Evolutionary conservation across 2,888 invertebrate species (phyloP).

Genomic region (Spodoptera exigua): DNA sequence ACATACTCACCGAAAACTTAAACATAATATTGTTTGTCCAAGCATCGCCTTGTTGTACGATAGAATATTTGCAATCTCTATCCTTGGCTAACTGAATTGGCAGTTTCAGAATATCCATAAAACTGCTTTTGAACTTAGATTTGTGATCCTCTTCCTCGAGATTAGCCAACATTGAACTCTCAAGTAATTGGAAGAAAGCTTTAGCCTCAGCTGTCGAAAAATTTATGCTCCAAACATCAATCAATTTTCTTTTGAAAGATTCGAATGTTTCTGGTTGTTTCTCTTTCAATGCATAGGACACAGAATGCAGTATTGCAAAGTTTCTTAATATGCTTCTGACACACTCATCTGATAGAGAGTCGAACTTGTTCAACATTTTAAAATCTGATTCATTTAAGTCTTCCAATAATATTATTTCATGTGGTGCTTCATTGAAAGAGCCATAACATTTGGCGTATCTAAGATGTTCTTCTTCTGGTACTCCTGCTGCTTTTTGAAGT

Average conservation of each 20-base stretch:
- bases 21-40: too few species aligned
- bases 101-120: too few species aligned
- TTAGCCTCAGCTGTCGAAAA: too few species aligned
- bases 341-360: conserved; percentile 59
- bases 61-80: too few species aligned
- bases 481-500: conserved; percentile 62
- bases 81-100: too few species aligned
- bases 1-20: too few species aligned
- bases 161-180: too few species aligned
- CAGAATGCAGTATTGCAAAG: conserved; percentile 69
- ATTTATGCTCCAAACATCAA: conserved; percentile 25
- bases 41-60: too few species aligned
- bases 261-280: conserved; percentile 63
- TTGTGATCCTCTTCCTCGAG: too few species aligned
- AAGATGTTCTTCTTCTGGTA: conserved; percentile 63
- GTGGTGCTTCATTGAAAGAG: conserved; percentile 52
- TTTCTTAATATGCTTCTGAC: conserved; percentile 65
- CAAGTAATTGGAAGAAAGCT: too few species aligned
- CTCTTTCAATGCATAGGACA: conserved; percentile 69
- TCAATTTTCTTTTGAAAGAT: conserved; percentile 43
- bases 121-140: too few species aligned
- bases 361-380: conserved; percentile 65
- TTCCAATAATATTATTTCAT: conserved; percentile 70
- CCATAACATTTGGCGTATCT: conserved; percentile 68
- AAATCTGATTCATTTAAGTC: conserved; percentile 65